Evolutionary conservation across 2,888 invertebrate species (phyloP), one percentile per base, ranked within the genome.

Genomic region (Hecatera dysodea): DNA sequence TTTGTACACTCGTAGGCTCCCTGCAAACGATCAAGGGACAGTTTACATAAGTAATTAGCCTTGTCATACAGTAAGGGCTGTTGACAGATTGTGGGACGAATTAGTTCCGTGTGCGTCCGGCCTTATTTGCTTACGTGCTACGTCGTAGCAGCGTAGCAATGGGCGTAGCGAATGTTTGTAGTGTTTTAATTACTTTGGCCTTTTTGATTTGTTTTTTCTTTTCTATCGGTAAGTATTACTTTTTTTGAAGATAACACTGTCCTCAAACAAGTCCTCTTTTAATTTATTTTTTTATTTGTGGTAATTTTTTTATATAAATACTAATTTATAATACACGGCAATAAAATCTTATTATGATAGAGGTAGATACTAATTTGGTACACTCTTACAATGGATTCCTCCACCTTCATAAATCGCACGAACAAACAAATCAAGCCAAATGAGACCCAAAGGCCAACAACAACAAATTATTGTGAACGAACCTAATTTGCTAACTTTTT

Each of bases 21-120:
- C 86, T 84, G 80, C 89, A 90, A 90, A 90, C 89, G 84, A 79
- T 75, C 89, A 86, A 90, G 90, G 91, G 90, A 87, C 90, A 89
- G 84, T 95, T 95, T 94, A 94, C 95, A 93, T 93, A 93, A 93
- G 94, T 95, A 95, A 95, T 95, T 95, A 95, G 91, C 85, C 84
- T 86, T 88, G 90, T 89, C 87, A 89, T 89, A 90, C 88, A 86
- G 83, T 82, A 79, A 85, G 83, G 85, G 83, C 72, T 83, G 85
- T 86, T 82, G 83, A 85, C 85, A 84, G 77, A 87, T 85, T 81
- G 81, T 73, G 78, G 81, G 81, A 75, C 83, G 84, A 88, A 91
- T 90, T 88, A 88, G 89, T 85, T 85, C 79, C 86, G 90, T 91
- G 88, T 92, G 90, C 85, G 87, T 81, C 76, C 83, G 80, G 78